Evolutionary conservation across 2,888 invertebrate genomes (phyloP).

Genomic region (Eristalinus aeneus): DNA sequence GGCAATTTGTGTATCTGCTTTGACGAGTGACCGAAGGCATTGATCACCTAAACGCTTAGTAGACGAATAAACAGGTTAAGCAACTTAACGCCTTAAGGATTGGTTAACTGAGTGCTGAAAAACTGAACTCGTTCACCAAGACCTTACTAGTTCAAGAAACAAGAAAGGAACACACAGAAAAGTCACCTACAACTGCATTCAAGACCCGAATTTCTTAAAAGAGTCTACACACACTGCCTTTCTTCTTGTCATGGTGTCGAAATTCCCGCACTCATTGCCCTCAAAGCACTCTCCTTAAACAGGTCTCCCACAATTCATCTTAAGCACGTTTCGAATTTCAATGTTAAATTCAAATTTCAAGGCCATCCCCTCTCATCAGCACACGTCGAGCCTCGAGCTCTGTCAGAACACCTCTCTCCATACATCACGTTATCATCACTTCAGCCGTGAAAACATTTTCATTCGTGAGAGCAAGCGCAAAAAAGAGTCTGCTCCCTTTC

Average conservation of each 20-base stretch:
- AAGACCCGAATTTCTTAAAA: too few species aligned
- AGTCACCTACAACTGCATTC: too few species aligned
- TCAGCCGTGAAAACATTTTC: slow-evolving; percentile 53
- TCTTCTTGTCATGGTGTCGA: not conserved
- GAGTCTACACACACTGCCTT: not conserved
- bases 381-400: not conserved
- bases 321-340: not conserved
- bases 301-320: not conserved
- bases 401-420: not conserved
- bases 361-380: not conserved
- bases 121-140: too few species aligned
- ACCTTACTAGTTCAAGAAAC: too few species aligned
- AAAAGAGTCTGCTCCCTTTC: slow-evolving; percentile 5
- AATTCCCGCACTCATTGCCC: not conserved
- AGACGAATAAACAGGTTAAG: too few species aligned
- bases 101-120: too few species aligned
- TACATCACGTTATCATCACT: slow-evolving; percentile 4
- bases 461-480: not conserved
- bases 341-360: not conserved
- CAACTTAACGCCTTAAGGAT: too few species aligned
- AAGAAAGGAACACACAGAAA: too few species aligned
- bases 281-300: not conserved
- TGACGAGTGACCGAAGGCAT: too few species aligned
- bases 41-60: too few species aligned
- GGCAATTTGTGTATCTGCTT: too few species aligned